Evolutionary conservation across 2,797 vertebrate species (phyloP), one percentile per base, ranked within the genome.

Genomic region (Aphelocoma californica): DNA sequence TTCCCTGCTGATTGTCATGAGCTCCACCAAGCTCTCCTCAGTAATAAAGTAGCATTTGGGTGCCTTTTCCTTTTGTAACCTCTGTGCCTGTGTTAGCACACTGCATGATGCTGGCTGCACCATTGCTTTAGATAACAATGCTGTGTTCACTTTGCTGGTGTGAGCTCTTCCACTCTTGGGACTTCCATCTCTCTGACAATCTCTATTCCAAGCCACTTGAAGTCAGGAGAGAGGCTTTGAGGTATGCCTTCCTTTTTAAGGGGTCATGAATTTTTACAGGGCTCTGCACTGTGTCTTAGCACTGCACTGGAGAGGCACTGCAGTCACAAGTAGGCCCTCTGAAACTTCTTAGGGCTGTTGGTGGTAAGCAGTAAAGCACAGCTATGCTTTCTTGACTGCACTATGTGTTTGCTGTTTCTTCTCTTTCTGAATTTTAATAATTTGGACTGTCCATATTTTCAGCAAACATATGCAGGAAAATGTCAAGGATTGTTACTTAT

Each of bases 211-310:
- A 94, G 72, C 40, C 75, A 48, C 62, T 87, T 72, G 60, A 88
- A 95, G 88, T 94, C 88, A 93, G 83, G 45, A 87, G 89, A 91
- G 61, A 26, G 81, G 70, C 18, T 95, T 51, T n/a, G 34, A 84
- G 89, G 34, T 65, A 26, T 73, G 47, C 81, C 60, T 96, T 94
- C 45, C 47, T 70, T 95, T 83, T 94, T 90, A 96, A 88, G 71
- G 87, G 81, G n/a, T 95, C 87, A 79, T 97, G 90, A 98, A 94
- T 96, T 97, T 98, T 96, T 90, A 93, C 80, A 92, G 85, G 66
- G 79, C 25, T 87, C 93, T 95, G 80, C 90, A 51, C 75, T 74
- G 57, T 83, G 90, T 93, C 82, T 97, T 94, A 84, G 74, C 65
- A 65, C 57, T 69, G 69, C 51, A 38, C 70, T 93, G 34, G 89